A percentile compares a stretch with the other conserved stretches of the same genome.
These are phyloP conservation scores for Tetramorium simillimum DNA, from an alignment of 1,140 invertebrate genomes.

Conservation along the genomic window DNA sequence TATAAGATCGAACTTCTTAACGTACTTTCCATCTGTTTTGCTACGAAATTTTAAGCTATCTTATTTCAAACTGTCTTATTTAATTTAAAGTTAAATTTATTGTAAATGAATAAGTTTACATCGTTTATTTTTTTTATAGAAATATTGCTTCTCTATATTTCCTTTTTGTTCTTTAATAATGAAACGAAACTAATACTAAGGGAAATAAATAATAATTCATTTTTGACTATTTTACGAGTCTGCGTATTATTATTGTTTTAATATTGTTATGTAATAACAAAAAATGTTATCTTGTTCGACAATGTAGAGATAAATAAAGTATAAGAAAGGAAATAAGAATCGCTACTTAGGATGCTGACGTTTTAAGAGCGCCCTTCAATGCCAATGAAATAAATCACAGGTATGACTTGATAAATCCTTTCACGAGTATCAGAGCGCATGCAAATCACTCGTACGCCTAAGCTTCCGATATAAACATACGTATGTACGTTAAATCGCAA, in stretches of 20 bases:
- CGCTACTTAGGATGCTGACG: constrained; percentile 1
- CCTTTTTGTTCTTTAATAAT: not conserved
- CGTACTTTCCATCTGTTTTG: not conserved
- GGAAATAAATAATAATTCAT: not conserved
- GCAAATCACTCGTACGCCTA: constrained; percentile 35
- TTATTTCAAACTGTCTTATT: not conserved
- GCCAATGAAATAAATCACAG: constrained; percentile 32
- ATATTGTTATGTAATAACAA: not conserved
- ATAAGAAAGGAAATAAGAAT: constrained; percentile 13
- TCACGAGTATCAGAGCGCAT: constrained; percentile 22
- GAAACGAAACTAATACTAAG: not conserved
- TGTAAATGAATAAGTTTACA: not conserved
- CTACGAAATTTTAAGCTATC: not conserved
- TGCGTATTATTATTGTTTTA: not conserved
- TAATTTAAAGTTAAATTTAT: not conserved
- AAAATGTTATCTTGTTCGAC: not conserved
- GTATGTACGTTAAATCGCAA: not conserved
- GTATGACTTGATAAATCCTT: constrained; percentile 26
- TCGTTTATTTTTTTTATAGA: not conserved
- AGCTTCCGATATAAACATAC: constrained; percentile 13
- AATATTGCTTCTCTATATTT: not conserved
- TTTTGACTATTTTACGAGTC: not conserved
- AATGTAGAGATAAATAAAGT: not conserved
- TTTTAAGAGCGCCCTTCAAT: constrained; percentile 21
- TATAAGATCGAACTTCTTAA: not conserved